phyloP scores from a whole-genome alignment of 2,797 vertebrate species.

The Sylvilagus floridanus region DNA sequence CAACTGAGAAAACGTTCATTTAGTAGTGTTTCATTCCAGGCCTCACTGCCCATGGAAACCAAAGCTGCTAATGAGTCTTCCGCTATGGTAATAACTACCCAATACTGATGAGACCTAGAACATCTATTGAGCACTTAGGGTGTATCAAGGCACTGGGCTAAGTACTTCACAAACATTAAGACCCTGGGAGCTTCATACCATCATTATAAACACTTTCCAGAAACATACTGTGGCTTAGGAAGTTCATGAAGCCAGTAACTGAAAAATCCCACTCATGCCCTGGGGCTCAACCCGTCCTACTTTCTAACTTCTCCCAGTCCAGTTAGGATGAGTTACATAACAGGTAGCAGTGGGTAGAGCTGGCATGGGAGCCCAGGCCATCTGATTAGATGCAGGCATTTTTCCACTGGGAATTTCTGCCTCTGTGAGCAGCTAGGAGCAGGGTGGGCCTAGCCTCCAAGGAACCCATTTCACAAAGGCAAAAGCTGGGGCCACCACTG shows the following conservation, averaged over 20 bases:
- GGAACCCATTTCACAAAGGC: conserved; percentile 6
- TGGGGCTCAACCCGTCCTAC: not conserved
- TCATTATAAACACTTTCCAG: conserved; percentile 50
- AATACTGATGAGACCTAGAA: conserved; percentile 2
- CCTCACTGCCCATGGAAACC: not conserved
- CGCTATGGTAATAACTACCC: not conserved
- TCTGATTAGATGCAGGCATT: not conserved
- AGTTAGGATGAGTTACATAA: conserved; percentile 6
- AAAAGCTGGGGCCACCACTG: not conserved
- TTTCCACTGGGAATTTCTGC: conserved; percentile 25
- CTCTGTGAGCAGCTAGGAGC: not conserved
- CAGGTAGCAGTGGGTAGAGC: not conserved
- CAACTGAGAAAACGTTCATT: not conserved
- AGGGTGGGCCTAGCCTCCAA: not conserved
- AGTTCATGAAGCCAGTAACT: conserved; percentile 22
- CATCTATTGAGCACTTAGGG: conserved; percentile 34
- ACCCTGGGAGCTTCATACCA: not conserved
- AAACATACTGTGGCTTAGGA: conserved; percentile 17
- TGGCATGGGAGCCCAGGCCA: not conserved
- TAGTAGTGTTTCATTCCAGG: conserved; percentile 42
- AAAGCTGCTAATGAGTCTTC: not conserved
- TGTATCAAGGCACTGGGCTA: conserved; percentile 1
- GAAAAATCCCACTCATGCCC: not conserved
- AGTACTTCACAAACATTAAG: conserved; percentile 48
- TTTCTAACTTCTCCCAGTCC: not conserved